A percentile compares a stretch with the other conserved stretches of the same genome.
Conservation (phyloP, 2,888 invertebrate genomes). For the Pyrocoelia pectoralis region DNA sequence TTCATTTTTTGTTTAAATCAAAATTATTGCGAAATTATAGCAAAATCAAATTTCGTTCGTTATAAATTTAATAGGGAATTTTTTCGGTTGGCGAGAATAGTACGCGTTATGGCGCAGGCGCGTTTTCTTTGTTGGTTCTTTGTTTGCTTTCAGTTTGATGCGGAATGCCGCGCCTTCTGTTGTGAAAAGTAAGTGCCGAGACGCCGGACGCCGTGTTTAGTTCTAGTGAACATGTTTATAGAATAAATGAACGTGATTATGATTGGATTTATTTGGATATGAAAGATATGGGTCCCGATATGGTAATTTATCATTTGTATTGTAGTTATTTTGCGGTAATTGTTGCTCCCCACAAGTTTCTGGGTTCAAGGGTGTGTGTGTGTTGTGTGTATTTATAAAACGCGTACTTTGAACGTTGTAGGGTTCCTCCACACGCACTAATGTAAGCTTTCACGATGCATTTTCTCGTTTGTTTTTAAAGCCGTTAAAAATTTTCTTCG, state of each 20-base stretch:
- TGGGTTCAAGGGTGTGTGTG: slow-evolving; percentile 16
- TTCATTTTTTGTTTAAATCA: too few relatives aligned
- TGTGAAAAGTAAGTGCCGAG: slow-evolving; percentile 56
- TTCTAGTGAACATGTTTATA: slow-evolving; percentile 40
- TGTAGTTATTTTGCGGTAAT: background rate
- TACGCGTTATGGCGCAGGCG: slow-evolving; percentile 54
- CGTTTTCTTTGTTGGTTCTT: slow-evolving; percentile 44
- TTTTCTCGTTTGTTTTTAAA: slow-evolving; percentile 11
- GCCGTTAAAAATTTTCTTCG: background rate
- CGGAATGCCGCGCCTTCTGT: slow-evolving; percentile 53
- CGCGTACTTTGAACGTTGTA: slow-evolving; percentile 8
- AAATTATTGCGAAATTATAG: too few relatives aligned
- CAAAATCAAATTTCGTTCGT: background rate
- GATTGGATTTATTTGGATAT: slow-evolving; percentile 62
- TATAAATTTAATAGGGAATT: background rate
- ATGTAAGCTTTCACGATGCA: background rate
- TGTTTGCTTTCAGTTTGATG: slow-evolving; percentile 53
- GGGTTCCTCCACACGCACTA: background rate
- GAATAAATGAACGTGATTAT: slow-evolving; percentile 41
- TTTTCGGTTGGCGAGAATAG: slow-evolving; percentile 25
- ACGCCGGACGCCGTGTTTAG: slow-evolving; percentile 56
- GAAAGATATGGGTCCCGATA: slow-evolving; percentile 84
- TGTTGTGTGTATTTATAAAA: slow-evolving; percentile 17
- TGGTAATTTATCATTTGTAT: slow-evolving; percentile 62
- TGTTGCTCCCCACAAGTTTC: slow-evolving; percentile 4